Conservation (phyloP, 2,113 vertebrate genomes). For the Anseranas semipalmata region DNA sequence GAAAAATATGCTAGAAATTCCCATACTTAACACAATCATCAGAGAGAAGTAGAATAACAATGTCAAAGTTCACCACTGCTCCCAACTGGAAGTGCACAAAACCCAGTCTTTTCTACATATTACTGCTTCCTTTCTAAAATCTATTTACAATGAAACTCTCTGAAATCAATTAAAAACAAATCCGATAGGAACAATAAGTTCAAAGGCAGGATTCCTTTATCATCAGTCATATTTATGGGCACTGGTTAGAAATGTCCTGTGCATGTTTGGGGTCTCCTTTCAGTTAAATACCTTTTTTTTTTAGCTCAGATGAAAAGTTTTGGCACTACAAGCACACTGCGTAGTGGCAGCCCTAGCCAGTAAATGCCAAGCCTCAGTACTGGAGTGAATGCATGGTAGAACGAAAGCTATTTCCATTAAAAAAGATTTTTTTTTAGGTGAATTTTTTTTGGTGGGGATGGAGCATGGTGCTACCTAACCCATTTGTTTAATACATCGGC, state of each 20-base stretch:
- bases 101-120: background rate
- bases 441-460: background rate
- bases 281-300: background rate
- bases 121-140: background rate
- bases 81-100: background rate
- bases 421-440: background rate
- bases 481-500: background rate
- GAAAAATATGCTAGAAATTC: background rate
- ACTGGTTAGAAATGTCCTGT: background rate
- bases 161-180: constrained; percentile 2
- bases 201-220: background rate
- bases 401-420: background rate
- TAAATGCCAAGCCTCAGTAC: background rate
- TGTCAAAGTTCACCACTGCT: background rate
- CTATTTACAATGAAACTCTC: background rate
- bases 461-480: background rate
- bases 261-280: background rate
- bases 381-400: background rate
- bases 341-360: background rate
- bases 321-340: background rate
- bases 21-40: background rate
- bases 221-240: background rate
- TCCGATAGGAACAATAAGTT: background rate
- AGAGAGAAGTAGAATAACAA: background rate
- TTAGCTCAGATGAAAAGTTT: background rate